Evolutionary conservation across 2,113 vertebrate genomes (phyloP), one percentile per base, ranked within the genome.

Genomic region (Montifringilla adamsi): DNA sequence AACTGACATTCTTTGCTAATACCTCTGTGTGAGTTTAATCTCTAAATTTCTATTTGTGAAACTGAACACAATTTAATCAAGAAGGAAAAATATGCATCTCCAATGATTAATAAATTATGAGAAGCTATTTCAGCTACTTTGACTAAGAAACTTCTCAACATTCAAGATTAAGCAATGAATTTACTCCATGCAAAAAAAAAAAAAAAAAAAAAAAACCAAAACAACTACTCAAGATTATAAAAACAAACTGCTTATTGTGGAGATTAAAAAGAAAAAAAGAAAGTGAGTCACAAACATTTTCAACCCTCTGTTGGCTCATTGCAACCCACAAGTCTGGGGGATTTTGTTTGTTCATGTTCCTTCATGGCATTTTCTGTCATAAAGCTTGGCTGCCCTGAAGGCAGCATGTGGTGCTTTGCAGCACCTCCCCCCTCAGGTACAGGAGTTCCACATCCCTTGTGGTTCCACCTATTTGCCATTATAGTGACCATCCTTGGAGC

Each of bases 11-110:
- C 47, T 85, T 89, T 19, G 52, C 46, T 85, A 85, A 93, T 85
- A 93, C 18, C 26, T 66, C 15, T 70, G 27, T 76, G 53, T 74
- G 53, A 81, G 35, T 88, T 93, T 85, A 94, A 93, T 92, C 49
- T 30, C 35, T n/a, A 85, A 37, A 73, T 69, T 89, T 93, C 67
- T 84, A 28, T 93, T 92, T 85, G 47, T 85, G 89, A 92, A 73
- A 67, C 41, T 41, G 44, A 93, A 85, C 35, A 96, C 7, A 94
- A 22, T 90, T 81, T 75, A 90, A 87, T 84, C 20, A 87, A 89
- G 83, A 94, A 50, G 27, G 50, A 62, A 76, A 62, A 69, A 35
- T 55, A 53, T 44, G 9, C 33, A 86, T 67, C 67, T 79, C 39
- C 49, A 81, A 33, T 80, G 53, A 81, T 55, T 75, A 88, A 68